Evolutionary conservation across 2,113 vertebrate genomes (phyloP).

Genomic region (Oncorhynchus kisutch): DNA sequence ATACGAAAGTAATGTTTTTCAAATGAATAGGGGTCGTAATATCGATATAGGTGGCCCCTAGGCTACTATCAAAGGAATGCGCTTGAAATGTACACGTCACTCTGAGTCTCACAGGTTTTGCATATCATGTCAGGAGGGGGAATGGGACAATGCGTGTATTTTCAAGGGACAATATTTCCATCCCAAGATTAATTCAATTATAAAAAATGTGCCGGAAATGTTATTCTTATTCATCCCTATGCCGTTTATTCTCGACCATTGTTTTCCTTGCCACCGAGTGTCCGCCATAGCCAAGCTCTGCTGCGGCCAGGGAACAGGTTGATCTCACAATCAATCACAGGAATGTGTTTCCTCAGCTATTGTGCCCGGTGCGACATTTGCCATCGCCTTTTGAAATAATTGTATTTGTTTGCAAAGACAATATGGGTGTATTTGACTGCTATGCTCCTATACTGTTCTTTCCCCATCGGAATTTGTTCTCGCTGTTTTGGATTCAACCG

Average conservation of each 20-base stretch:
- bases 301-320: conserved; percentile 16
- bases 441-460: background rate
- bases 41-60: conserved; percentile 9
- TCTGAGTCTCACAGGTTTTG: conserved; percentile 7
- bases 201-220: background rate
- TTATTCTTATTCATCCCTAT: conserved; percentile 2
- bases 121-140: background rate
- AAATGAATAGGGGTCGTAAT: conserved; percentile 1
- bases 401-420: background rate
- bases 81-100: conserved; percentile 25
- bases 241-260: conserved; percentile 12
- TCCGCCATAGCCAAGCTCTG: conserved; percentile 2
- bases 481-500: background rate
- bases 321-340: conserved; percentile 5
- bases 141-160: background rate
- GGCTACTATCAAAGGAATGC: conserved; percentile 24
- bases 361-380: conserved; percentile 11
- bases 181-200: too few relatives aligned
- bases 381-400: background rate
- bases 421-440: background rate
- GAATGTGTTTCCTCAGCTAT: background rate
- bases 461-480: background rate
- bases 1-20: background rate
- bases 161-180: background rate
- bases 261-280: conserved; percentile 7